Evolutionary conservation across 2,888 invertebrate species (phyloP), one percentile per base, ranked within the genome.

Genomic region (Troides oblongomaculatus): DNA sequence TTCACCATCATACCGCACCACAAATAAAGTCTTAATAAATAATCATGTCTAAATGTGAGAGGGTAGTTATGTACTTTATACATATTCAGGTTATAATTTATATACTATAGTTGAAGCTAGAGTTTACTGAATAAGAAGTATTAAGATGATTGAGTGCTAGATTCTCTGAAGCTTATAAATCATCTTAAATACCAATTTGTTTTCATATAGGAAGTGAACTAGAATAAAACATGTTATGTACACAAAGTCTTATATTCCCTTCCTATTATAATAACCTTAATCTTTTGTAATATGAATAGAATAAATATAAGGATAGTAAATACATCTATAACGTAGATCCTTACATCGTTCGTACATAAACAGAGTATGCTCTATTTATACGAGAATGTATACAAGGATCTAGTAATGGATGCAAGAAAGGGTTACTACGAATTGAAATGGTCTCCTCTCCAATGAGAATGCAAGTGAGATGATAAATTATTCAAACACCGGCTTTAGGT

Each of bases 391-490:
- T 12, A 46, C 46, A 46, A 46, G 46, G 46, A 46, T 46, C 46
- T 46, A 14, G 46, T 46, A 46, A 46, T 30, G 43, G 56, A 66
- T 60, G 60, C 46, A 56, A 39, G 56, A 25, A 56, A 66, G 18
- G 25, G 50, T 66, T 46, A 62, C 50, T 64, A 60, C 50, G 39
- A 62, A 66, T 60, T 43, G 39, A 60, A 59, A 60, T 39, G 30
- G 60, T 23, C 63, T 59, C 56, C 75, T 76, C 76, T 70, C 72
- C 74, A 70, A 74, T 75, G 74, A 71, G 73, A 76, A 81, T 76
- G 72, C 74, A 75, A 73, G 71, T 80, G 79, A 78, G 77, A 86
- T 87, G 77, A 86, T 87, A 84, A 83, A 86, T 86, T 81, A 88
- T 88, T 88, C 86, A 86, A 79, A 75, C 78, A 74, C 73, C 74